Percentiles rank a stretch among this genome's conserved stretches.
These are phyloP conservation scores for Tiliqua scincoides DNA, from an alignment of 2,113 vertebrate genomes.

Conservation along the genomic window DNA sequence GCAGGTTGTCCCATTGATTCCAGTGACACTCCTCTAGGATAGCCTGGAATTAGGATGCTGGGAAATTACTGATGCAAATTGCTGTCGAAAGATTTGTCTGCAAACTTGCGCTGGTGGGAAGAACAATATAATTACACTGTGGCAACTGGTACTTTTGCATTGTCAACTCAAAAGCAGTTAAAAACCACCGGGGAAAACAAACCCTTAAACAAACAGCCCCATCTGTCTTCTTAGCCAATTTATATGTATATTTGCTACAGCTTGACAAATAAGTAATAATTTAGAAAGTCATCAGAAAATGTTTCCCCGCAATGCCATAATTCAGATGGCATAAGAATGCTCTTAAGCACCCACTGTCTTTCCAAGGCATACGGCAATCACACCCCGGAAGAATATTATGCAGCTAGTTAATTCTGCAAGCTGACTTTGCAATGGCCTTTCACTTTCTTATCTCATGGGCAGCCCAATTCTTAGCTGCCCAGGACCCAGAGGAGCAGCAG, in stretches of 20 bases:
- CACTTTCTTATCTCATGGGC: background rate
- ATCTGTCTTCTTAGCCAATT: slow-evolving; percentile 61
- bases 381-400: no score
- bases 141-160: slow-evolving; percentile 54
- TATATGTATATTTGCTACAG: slow-evolving; percentile 14
- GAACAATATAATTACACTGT: slow-evolving; percentile 27
- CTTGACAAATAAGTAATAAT: slow-evolving; percentile 31
- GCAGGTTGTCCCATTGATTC: no score
- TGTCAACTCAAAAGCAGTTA: slow-evolving; percentile 42
- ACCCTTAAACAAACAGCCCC: slow-evolving; percentile 57
- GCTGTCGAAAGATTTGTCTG: slow-evolving; percentile 1
- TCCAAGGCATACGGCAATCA: no score
- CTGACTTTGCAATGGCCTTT: background rate
- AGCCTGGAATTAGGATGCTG: background rate
- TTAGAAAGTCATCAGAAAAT: background rate
- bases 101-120: slow-evolving; percentile 26
- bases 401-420: background rate
- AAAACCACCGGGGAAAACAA: slow-evolving; percentile 46
- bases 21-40: no score
- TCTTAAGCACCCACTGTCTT: background rate
- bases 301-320: background rate
- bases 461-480: no score
- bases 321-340: background rate
- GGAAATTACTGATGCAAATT: background rate
- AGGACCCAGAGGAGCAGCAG: no score